phyloP scores from a whole-genome alignment of 64 coral and sea anemone species.

The Montipora foliosa region DNA sequence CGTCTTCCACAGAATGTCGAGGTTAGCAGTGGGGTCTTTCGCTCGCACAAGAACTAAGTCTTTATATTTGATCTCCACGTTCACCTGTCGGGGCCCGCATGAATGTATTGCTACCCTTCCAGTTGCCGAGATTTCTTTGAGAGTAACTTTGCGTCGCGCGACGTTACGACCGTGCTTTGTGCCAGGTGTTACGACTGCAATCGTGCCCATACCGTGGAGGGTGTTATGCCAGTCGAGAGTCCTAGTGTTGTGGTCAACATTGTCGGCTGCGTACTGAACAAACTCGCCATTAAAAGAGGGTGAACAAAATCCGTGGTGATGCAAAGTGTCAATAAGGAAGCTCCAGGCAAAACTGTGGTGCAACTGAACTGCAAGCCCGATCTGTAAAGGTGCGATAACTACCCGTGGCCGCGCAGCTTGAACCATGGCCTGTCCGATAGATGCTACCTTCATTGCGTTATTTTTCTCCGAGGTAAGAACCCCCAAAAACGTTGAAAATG shows the following conservation, averaged over 20 bases:
- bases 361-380: constrained; percentile 42
- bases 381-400: constrained; percentile 49
- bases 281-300: neutral
- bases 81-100: neutral
- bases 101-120: constrained; percentile 20
- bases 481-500: too few species aligned
- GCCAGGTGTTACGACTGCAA: constrained; percentile 2
- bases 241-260: constrained; percentile 37
- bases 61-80: neutral
- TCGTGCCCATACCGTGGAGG: constrained; percentile 25
- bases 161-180: neutral
- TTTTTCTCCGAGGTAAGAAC: neutral
- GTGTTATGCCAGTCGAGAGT: constrained; percentile 3
- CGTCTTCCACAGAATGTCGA: too few species aligned
- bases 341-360: constrained; percentile 38
- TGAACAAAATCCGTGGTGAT: constrained; percentile 18
- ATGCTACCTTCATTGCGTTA: neutral
- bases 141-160: neutral
- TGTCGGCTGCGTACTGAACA: constrained; percentile 43
- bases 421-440: constrained; percentile 28
- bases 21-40: too few species aligned
- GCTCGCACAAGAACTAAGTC: neutral
- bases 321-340: constrained; percentile 23
- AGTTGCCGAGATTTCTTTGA: neutral
- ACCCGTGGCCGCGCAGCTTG: constrained; percentile 42